Evolutionary conservation across 2,888 invertebrate species (phyloP).

Genomic region (Cenopis cana): DNA sequence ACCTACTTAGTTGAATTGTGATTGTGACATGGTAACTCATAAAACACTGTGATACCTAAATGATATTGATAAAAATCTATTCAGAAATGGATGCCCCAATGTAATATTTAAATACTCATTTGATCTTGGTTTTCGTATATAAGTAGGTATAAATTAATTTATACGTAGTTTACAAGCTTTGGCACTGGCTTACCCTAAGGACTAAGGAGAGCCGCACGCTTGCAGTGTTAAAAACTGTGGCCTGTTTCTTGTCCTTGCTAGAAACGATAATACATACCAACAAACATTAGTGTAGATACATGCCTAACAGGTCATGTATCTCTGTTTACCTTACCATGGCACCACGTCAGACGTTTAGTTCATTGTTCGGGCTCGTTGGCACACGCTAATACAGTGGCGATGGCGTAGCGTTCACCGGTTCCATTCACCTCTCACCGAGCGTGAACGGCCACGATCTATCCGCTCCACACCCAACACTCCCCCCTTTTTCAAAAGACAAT

Average conservation of each 20-base stretch:
- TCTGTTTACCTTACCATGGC: slow-evolving; percentile 51
- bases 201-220: not conserved
- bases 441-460: slow-evolving; percentile 69
- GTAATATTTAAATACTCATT: too few species aligned
- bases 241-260: not conserved
- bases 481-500: slow-evolving; percentile 49
- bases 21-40: too few species aligned
- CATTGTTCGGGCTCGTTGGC: slow-evolving; percentile 81
- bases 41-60: not conserved
- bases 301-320: slow-evolving; percentile 13
- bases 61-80: not conserved
- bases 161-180: not conserved
- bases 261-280: not conserved
- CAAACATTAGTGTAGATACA: not conserved
- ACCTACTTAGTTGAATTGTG: not conserved
- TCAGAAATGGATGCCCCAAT: not conserved
- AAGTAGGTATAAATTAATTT: not conserved
- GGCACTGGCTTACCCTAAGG: too few species aligned
- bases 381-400: slow-evolving; percentile 79
- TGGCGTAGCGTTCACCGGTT: slow-evolving; percentile 78
- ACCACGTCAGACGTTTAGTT: slow-evolving; percentile 74
- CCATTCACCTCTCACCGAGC: slow-evolving; percentile 84
- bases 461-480: slow-evolving; percentile 47
- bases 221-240: not conserved
- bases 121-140: too few species aligned